Conservation (phyloP, 2,797 vertebrate species). For the Microctenopoma steveboyesi region DNA sequence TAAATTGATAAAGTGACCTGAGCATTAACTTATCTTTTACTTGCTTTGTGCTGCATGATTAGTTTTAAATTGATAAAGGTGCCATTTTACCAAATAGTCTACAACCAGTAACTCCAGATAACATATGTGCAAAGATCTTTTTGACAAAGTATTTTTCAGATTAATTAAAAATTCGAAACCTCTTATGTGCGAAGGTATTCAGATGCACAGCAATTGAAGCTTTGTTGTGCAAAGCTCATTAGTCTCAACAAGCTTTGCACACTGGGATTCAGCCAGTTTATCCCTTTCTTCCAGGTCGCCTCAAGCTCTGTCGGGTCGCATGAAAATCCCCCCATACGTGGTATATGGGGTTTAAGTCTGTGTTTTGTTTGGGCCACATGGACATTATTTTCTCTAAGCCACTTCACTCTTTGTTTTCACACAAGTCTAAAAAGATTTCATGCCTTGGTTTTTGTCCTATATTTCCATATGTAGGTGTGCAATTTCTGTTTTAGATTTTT, state of each 20-base stretch:
- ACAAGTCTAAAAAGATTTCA: too few relatives aligned
- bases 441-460: too few relatives aligned
- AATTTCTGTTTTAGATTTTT: neutral
- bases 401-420: too few relatives aligned
- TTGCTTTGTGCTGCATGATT: neutral
- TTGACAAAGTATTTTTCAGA: neutral
- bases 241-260: neutral
- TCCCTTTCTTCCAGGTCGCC: neutral
- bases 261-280: neutral
- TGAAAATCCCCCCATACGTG: neutral
- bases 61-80: neutral
- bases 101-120: neutral
- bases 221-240: too few relatives aligned
- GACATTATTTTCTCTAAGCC: too few relatives aligned
- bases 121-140: neutral
- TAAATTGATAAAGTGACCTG: slow-evolving; percentile 3
- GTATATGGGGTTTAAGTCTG: neutral
- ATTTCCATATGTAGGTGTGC: neutral
- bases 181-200: neutral
- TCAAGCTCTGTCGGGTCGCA: neutral
- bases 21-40: neutral
- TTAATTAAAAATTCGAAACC: neutral
- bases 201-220: neutral
- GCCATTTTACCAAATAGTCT: too few relatives aligned
- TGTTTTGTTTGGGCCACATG: neutral